Percentiles rank a stretch among this genome's conserved stretches.
phyloP scores from a whole-genome alignment of 2,888 invertebrate genomes.

The Hypolimnas misippus region DNA sequence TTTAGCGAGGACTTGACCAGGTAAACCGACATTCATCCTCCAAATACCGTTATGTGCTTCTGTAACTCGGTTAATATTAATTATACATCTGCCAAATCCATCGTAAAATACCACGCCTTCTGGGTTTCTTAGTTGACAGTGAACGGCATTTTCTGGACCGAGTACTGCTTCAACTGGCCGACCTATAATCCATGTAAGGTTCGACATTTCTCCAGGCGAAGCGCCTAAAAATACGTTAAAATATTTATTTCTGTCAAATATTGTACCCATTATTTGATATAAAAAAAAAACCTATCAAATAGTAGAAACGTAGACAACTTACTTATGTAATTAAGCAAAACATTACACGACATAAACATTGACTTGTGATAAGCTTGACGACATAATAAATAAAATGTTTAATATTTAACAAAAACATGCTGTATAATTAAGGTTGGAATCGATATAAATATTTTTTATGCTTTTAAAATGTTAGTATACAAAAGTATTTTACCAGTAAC shows the following conservation, averaged over 20 bases:
- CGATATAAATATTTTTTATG: too few species aligned
- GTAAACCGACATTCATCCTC: slow-evolving; percentile 54
- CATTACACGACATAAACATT: too few species aligned
- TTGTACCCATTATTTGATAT: background rate
- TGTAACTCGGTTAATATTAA: slow-evolving; percentile 55
- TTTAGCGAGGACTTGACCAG: slow-evolving; percentile 56
- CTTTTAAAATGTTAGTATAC: too few species aligned
- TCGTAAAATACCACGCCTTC: slow-evolving; percentile 52
- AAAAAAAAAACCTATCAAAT: too few species aligned
- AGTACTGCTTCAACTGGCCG: slow-evolving; percentile 50
- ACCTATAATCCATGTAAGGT: slow-evolving; percentile 48
- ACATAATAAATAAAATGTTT: slow-evolving; percentile 5
- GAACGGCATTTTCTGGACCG: slow-evolving; percentile 63
- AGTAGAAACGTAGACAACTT: too few species aligned
- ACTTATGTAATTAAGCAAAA: background rate
- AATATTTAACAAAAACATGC: background rate
- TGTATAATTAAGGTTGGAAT: background rate
- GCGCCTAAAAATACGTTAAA: slow-evolving; percentile 17
- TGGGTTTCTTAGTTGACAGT: slow-evolving; percentile 60
- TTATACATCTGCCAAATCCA: slow-evolving; percentile 62
- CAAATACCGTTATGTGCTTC: slow-evolving; percentile 59
- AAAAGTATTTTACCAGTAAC: slow-evolving; percentile 67
- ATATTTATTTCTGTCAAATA: background rate
- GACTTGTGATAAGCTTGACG: background rate
- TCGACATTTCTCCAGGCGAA: background rate